Conservation (phyloP, 2,113 vertebrate genomes). For the Mus pahari region DNA sequence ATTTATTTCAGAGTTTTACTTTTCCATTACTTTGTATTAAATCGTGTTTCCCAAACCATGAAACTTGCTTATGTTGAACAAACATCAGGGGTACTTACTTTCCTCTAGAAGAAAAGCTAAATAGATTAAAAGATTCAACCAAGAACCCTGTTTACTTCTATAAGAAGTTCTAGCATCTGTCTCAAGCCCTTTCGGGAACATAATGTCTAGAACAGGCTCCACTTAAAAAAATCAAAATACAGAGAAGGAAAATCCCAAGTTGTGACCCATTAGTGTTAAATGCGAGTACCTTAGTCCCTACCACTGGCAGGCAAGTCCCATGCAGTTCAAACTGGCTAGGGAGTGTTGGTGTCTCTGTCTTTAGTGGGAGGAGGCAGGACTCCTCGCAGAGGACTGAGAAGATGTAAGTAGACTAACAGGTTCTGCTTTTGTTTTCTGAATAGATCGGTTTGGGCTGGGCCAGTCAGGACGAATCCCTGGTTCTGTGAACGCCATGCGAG, state of each 20-base stretch:
- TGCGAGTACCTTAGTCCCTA: not conserved
- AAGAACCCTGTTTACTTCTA: not conserved
- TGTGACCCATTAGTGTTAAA: not conserved
- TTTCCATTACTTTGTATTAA: constrained; percentile 21
- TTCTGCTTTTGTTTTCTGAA: constrained; percentile 84
- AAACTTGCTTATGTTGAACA: constrained; percentile 13
- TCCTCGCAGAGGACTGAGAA: constrained; percentile 78
- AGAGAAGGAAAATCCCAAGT: not conserved
- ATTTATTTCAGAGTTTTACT: constrained; percentile 57
- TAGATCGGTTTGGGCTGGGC: constrained; percentile 96
- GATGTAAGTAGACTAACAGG: constrained; percentile 80
- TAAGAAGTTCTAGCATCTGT: not conserved
- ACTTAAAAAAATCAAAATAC: not conserved
- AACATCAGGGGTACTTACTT: not conserved
- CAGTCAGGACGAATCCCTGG: constrained; percentile 96
- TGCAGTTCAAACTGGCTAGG: not conserved
- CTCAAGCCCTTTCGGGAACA: not conserved
- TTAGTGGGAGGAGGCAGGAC: constrained; percentile 63
- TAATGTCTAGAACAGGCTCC: not conserved
- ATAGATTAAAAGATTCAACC: constrained; percentile 4
- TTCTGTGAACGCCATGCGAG: constrained; percentile 96
- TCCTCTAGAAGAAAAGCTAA: constrained; percentile 25
- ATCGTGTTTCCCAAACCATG: constrained; percentile 28
- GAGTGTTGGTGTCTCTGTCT: constrained; percentile 62
- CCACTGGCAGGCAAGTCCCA: not conserved